Evolutionary conservation across 2,797 vertebrate species (phyloP).

Genomic region (Avahi laniger): DNA sequence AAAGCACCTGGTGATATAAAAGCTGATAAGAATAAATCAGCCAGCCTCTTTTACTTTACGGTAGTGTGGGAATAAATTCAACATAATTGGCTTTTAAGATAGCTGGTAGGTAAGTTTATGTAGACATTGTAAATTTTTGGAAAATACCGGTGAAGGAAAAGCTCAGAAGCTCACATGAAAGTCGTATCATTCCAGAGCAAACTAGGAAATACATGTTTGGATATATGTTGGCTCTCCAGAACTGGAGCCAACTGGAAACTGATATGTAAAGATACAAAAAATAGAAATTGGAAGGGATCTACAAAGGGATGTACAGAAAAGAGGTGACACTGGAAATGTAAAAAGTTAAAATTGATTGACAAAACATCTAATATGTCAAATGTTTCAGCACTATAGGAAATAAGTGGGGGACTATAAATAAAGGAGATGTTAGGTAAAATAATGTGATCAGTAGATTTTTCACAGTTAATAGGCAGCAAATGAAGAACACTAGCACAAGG

Average conservation of each 20-base stretch:
- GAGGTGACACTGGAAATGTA: neutral
- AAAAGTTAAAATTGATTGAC: neutral
- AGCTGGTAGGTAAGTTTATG: neutral
- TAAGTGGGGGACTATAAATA: neutral
- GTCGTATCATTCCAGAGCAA: neutral
- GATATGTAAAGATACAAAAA: neutral
- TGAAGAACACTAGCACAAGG: neutral
- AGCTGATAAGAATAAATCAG: constrained; percentile 31
- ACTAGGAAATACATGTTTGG: neutral
- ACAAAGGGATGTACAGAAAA: neutral
- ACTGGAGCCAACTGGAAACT: neutral
- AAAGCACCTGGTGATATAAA: constrained; percentile 29
- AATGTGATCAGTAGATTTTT: neutral
- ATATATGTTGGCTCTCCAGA: neutral
- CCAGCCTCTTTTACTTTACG: neutral
- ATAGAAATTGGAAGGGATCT: neutral
- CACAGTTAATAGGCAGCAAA: neutral
- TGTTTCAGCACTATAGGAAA: neutral
- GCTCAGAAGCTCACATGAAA: neutral
- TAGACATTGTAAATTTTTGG: neutral
- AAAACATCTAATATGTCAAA: neutral
- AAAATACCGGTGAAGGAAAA: constrained; percentile 1
- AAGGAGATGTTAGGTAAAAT: neutral
- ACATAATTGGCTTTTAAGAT: neutral
- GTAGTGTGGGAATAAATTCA: neutral